A percentile compares a stretch with the other conserved stretches of the same genome.
phyloP scores from a whole-genome alignment of 2,797 vertebrate genomes.

The Takifugu ocellatus region DNA sequence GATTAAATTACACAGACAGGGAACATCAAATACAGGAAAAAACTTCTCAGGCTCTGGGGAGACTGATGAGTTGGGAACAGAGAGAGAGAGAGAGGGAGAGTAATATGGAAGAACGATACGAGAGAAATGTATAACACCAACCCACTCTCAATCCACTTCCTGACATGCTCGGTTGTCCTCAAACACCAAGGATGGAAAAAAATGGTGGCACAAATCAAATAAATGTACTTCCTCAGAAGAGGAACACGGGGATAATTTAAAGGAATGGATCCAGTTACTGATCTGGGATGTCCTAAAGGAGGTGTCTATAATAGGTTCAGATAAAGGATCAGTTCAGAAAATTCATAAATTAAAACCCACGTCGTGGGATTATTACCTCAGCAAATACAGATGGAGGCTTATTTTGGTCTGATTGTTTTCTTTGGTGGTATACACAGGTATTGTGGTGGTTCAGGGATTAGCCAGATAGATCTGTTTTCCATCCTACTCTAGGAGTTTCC shows the following conservation, averaged over 20 bases:
- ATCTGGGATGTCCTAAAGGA: neutral
- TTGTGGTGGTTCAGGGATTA: too few species aligned
- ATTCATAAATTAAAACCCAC: neutral
- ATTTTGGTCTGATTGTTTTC: neutral
- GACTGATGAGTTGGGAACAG: constrained; percentile 42
- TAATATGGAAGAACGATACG: constrained; percentile 19
- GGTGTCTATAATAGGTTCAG: neutral
- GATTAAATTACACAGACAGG: constrained; percentile 77
- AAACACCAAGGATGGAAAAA: constrained; percentile 16
- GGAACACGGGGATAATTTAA: neutral
- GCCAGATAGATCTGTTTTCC: too few species aligned
- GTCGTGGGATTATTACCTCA: too few species aligned
- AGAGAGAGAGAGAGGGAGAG: constrained; percentile 25
- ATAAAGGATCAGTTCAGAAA: neutral
- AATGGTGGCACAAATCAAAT: constrained; percentile 13
- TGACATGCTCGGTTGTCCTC: constrained; percentile 15
- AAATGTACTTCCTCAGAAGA: constrained; percentile 1
- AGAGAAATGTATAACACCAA: constrained; percentile 34
- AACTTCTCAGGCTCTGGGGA: constrained; percentile 55
- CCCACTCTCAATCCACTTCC: constrained; percentile 19
- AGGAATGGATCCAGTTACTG: neutral
- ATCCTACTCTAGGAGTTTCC: too few species aligned
- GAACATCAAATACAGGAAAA: constrained; percentile 73
- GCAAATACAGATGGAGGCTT: too few species aligned
- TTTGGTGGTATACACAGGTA: neutral